Evolutionary conservation across 1,140 invertebrate species (phyloP), one percentile per base, ranked within the genome.

Genomic region (Andricus grossulariae): DNA sequence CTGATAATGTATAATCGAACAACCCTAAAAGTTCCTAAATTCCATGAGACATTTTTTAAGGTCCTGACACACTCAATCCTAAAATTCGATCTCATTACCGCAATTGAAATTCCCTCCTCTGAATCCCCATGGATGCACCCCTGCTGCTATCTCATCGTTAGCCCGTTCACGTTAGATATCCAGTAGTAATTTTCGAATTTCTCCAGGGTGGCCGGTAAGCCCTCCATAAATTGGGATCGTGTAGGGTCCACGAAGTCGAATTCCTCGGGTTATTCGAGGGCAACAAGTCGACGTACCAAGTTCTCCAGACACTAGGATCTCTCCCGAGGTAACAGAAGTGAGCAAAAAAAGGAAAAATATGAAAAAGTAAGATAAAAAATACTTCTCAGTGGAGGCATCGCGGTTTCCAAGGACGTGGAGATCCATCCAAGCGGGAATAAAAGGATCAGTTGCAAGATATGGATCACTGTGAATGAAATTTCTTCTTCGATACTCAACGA

Each of bases 141-240:
- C 3, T 39, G 16, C 60, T 66, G 25, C 25, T 66, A 66, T 66
- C 60, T 66, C 60, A 66, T 66, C 39, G 32, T 39, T 39, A 66
- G 25, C 5, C 60, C 60, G 39, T 66, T 11, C 15, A 66, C 16
- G 32, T 8, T 39, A 66, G 15, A 66, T 45, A 66, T 66, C 21
- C 5, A 39, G 60, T 50, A 81, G 82, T 83, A 80, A 83, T 83
- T 77, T 78, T 81, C 74, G 75, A 81, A 80, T 83, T 81, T 71
- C 76, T 71, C 71, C 32, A 39, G 55, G 80, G 60, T 5, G 6
- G 73, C 60, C 45, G n/a, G 45, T 75, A 81, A 82, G 80, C 82
- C 74, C 18, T 76, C 57, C 82, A 80, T 83, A 83, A 83, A 83
- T 83, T 80, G 73, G 73, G 50, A 45, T 66, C 60, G 45, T 66